Conservation (phyloP, 2,113 vertebrate species). For the Pomatorhinus ruficollis region DNA sequence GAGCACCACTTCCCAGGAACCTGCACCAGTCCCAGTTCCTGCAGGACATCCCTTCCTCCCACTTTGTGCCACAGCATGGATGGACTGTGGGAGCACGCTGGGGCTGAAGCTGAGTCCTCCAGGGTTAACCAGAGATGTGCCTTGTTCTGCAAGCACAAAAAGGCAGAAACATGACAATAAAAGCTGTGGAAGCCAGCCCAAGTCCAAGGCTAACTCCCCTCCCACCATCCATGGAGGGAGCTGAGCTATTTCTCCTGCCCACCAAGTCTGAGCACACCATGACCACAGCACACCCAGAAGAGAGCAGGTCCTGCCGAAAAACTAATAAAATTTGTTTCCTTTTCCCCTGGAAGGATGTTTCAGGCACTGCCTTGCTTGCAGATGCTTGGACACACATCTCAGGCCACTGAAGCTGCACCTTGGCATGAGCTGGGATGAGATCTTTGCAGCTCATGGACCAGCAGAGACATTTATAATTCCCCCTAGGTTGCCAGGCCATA, state of each 20-base stretch:
- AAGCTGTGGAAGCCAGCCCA: background rate
- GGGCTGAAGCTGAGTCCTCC: background rate
- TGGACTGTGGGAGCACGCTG: rapidly evolving
- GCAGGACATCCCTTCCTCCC: background rate
- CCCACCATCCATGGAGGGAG: background rate
- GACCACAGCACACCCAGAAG: rapidly evolving
- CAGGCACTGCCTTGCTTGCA: background rate
- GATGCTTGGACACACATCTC: background rate
- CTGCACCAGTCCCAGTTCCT: background rate
- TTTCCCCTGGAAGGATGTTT: background rate
- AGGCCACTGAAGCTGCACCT: background rate
- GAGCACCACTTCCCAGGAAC: background rate
- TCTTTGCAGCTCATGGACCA: rapidly evolving
- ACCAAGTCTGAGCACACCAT: background rate
- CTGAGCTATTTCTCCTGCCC: background rate
- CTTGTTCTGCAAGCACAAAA: background rate
- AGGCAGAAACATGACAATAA: rapidly evolving
- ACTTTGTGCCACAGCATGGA: rapidly evolving
- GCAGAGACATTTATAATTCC: background rate
- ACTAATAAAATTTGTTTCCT: background rate
- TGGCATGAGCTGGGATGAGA: background rate
- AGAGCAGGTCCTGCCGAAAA: background rate
- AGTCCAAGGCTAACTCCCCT: background rate
- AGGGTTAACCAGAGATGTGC: background rate
- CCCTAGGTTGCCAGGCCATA: background rate